Conservation (phyloP, 2,888 invertebrate species). For the Thera britannica region DNA sequence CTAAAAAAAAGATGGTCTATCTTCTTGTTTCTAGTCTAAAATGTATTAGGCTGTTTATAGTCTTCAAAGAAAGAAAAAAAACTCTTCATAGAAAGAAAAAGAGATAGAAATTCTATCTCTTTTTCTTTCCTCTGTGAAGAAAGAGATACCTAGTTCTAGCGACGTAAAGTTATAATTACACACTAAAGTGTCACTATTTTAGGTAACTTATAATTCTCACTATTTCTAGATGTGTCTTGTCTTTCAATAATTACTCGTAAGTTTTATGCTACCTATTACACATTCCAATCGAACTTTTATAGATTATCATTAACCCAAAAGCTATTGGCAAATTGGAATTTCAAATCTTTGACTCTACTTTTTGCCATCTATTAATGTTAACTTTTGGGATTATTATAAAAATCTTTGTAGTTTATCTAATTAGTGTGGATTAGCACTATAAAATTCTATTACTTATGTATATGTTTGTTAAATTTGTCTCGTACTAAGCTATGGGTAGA, state of each 20-base stretch:
- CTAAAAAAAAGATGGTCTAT: background rate
- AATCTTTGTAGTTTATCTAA: too few relatives aligned
- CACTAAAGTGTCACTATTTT: slow-evolving; percentile 20
- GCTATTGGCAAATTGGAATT: too few relatives aligned
- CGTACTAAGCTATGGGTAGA: too few relatives aligned
- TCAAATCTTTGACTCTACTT: too few relatives aligned
- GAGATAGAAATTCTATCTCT: too few relatives aligned
- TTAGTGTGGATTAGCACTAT: too few relatives aligned
- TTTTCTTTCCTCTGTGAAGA: slow-evolving; percentile 1
- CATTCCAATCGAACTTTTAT: slow-evolving; percentile 37
- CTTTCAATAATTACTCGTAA: slow-evolving; percentile 9
- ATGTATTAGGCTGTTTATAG: background rate
- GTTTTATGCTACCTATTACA: slow-evolving; percentile 19
- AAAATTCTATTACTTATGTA: too few relatives aligned
- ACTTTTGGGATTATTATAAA: too few relatives aligned
- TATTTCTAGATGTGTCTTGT: slow-evolving; percentile 32
- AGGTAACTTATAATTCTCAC: slow-evolving; percentile 20
- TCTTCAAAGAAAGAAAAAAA: background rate
- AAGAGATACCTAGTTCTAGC: background rate
- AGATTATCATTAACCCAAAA: background rate
- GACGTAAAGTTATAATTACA: slow-evolving; percentile 2
- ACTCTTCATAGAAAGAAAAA: too few relatives aligned
- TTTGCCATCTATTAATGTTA: too few relatives aligned
- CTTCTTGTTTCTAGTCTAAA: background rate
- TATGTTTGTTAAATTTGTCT: too few relatives aligned